Evolutionary conservation across 2,888 invertebrate genomes (phyloP).

Genomic region (Tupiocoris notatus): DNA sequence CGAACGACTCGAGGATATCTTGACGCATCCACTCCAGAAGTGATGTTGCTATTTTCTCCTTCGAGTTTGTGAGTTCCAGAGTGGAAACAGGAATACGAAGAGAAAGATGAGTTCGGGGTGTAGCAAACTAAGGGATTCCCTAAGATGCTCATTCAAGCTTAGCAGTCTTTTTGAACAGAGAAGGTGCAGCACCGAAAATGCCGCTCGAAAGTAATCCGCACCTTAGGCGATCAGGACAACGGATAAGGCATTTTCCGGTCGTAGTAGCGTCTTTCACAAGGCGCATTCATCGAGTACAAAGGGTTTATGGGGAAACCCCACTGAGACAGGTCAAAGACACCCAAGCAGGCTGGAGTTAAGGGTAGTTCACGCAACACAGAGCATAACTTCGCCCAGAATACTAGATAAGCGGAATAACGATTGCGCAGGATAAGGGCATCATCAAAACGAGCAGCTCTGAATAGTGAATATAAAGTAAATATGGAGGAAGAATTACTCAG

Average conservation of each 20-base stretch:
- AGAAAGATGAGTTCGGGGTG: background rate
- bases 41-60: too few relatives aligned
- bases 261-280: background rate
- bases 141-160: background rate
- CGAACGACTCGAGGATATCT: background rate
- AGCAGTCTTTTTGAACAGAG: background rate
- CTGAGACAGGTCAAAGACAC: background rate
- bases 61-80: background rate
- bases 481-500: too few relatives aligned
- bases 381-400: too few relatives aligned
- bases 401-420: too few relatives aligned
- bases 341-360: background rate
- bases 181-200: background rate
- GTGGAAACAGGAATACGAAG: background rate
- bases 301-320: background rate
- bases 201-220: too few relatives aligned
- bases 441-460: too few relatives aligned
- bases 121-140: background rate
- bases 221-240: too few relatives aligned
- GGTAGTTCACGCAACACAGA: background rate
- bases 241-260: background rate
- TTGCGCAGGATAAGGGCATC: too few relatives aligned
- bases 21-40: background rate
- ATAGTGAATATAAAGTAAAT: too few relatives aligned
- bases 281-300: background rate